Evolutionary conservation across 2,797 vertebrate species (phyloP), one percentile per base, ranked within the genome.

Genomic region (Mareca penelope): DNA sequence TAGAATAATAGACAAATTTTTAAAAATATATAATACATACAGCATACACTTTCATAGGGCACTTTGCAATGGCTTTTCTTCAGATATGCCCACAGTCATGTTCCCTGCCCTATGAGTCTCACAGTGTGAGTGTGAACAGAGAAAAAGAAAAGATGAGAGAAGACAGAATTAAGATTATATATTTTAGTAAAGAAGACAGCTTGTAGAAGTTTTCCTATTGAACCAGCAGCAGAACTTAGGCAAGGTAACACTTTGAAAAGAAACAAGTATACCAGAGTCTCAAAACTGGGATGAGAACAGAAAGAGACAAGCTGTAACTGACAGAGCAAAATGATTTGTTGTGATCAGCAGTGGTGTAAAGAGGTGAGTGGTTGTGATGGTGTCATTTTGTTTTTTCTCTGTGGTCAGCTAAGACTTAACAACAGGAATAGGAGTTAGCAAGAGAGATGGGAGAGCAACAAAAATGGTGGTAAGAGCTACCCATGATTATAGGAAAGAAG

Each of bases 321-420:
- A 52, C 61, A 31, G 29, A 48, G n/a, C 31, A 63, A 80, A 75
- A 12, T 2, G 1, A 26, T n/a, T 28, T 39, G 37, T 37, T 72
- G 17, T 15, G 14, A 50, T 7, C 15, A 12, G 26, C 21, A 15
- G 0, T 2, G 10, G 18, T 12, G 31, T 15, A 9, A 7, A 17
- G 7, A 35, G 9, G 8, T 15, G 6, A 33, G 42, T n/a, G 5
- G 6, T 4, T 3, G 14, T 14, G 39, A 37, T 37, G 60, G 12
- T 28, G 40, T 7, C 48, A 24, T 23, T 37, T 18, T 40, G 7
- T 39, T 8, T 31, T 13, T 39, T 59, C 24, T 67, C 50, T 63
- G 31, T 28, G 19, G 35, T 64, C 50, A 48, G 7, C 68, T 39
- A 26, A 79, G 81, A 79, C 35, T 12, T 29, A 84, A 28, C 4